Base-by-base conservation (phyloP, 2,888 invertebrate species). In the Phytoseiulus persimilis region DNA sequence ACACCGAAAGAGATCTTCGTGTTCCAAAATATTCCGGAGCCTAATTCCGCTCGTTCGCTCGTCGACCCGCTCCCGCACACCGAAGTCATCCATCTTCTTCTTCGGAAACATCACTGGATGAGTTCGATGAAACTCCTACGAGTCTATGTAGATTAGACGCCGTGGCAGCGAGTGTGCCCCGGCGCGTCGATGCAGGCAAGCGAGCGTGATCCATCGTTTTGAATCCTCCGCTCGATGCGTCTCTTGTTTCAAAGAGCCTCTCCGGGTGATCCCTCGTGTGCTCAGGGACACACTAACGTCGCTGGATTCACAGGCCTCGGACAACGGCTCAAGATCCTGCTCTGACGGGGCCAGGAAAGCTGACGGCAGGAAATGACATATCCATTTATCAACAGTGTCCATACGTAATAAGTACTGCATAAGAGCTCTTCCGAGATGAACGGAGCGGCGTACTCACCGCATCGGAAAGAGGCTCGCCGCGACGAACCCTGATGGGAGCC, bases 371-470 rank as follows among this genome's bases (percentile, higher is more conserved):
- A 65, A 65, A 65, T 65, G 65, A 18, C 65, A 65, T 65, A 6
- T 65, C 18, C 65, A 65, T 65, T 65, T 65, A 65, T 65, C 65
- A 65, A 65, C 23, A 23, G 23, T 65, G 65, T 65, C 65, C 65
- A 65, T 65, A 65, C 65, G 65, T 65, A 65, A 65, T 65, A 65
- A 65, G 65, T 65, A 65, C 65, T 65, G 65, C 65, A 65, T 65
- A 65, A 65, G 65, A 65, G 65, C 65, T 65, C 18, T 23, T 65
- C 18, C 65, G 65, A 65, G 65, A 65, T 65, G 65, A 39, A 65
- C 65, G 65, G 65, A 65, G 65, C 65, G 65, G 1, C 11, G 23
- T 46, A 6, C 9, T 65, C 65, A 23, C 14, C 65, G 18, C 18
- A 65, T 65, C 65, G 2, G 65, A 39, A 39, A 39, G 65, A 65